Evolutionary conservation across 2,113 vertebrate genomes (phyloP), one percentile per base, ranked within the genome.

Genomic region (Promerops cafer): DNA sequence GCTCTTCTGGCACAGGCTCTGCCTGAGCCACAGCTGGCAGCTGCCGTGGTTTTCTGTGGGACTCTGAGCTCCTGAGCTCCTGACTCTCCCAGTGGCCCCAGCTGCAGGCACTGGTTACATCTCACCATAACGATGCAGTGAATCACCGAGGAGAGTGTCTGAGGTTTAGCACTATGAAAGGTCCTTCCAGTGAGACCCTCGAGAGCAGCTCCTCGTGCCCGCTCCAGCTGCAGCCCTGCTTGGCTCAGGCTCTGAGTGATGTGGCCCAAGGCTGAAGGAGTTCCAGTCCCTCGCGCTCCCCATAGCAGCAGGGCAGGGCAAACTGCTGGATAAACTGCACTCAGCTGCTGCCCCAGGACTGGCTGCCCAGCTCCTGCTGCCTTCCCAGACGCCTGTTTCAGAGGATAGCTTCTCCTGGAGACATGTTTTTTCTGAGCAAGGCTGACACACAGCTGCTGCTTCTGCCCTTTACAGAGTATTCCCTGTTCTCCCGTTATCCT

Each of bases 21-120:
- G 44, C 59, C 72, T 35, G 45, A 49, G 52, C 40, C 69, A 5
- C 5, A 37, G 54, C 65, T 57, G 60, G 52, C 37, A 40, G 13
- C 33, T 1, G 1, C 84, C 1, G 0, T 3, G 31, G 9, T 6
- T 33, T 21, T 28, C 64, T 47, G 42, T n/a, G 63, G 2, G 5
- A 27, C 44, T 19, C 40, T 20, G 35, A 70, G 4, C 42, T 57
- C 71, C 84, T 10, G 44, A 9, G 44, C 26, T 63, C 69, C 76
- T 0, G 0, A 18, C 16, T n/a, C 39, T 74, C 53, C 71, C 54
- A 12, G 71, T 23, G 54, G 15, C 5, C n/a, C 74, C 35, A 18
- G 60, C 0, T 10, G 20, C 2, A 5, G 72, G 59, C 65, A 13
- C 59, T 9, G n/a, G 23, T 57, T 42, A 1, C 39, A 7, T 65